Percentiles rank a stretch among this genome's conserved stretches.
Evolutionary conservation across 2,113 vertebrate genomes (phyloP).

Genomic region (Dicrurus megarhynchus): DNA sequence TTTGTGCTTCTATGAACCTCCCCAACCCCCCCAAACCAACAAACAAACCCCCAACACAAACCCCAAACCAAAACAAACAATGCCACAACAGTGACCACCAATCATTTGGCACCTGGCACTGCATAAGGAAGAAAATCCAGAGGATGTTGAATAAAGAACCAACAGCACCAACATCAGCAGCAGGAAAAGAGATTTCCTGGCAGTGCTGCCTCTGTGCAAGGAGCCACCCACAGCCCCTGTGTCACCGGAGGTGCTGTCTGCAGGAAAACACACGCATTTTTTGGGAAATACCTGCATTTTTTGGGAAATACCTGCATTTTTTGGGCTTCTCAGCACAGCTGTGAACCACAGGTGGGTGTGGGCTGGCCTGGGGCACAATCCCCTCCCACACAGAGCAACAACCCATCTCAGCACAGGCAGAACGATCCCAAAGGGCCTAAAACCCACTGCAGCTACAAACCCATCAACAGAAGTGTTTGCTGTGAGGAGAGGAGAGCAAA

Average conservation of each 20-base stretch:
- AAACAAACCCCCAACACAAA: too few species aligned
- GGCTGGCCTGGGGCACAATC: not conserved
- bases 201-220: not conserved
- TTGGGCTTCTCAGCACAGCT: not conserved
- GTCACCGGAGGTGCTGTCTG: not conserved
- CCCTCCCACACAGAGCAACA: not conserved
- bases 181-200: not conserved
- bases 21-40: not conserved
- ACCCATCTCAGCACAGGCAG: not conserved
- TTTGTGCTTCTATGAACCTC: too few species aligned
- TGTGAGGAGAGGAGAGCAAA: fast-evolving
- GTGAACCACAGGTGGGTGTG: not conserved
- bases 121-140: not conserved
- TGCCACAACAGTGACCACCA: not conserved
- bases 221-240: not conserved
- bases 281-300: too few species aligned
- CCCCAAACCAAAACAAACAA: too few species aligned
- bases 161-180: not conserved
- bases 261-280: too few species aligned
- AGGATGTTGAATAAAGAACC: fast-evolving
- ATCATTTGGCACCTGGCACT: fast-evolving
- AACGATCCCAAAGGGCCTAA: not conserved
- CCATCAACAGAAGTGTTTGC: fast-evolving
- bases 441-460: fast-evolving
- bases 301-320: fast-evolving